These are phyloP conservation scores for Drosophila leonis DNA, from an alignment of 2,888 invertebrate genomes.

Conservation along the genomic window DNA sequence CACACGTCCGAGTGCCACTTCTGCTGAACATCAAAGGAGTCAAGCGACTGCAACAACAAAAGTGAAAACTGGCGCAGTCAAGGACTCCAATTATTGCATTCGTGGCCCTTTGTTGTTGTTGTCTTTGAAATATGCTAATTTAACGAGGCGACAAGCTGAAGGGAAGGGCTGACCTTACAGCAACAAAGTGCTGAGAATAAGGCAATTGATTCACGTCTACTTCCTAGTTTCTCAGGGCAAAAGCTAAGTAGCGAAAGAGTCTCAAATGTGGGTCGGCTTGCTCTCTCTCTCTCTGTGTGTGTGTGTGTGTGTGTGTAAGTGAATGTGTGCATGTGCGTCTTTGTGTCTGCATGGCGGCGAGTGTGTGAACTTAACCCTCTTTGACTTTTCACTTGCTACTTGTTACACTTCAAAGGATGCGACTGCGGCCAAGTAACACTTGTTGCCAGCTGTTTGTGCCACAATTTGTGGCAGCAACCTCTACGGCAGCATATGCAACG, in stretches of 20 bases:
- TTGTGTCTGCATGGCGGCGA: conserved; percentile 25
- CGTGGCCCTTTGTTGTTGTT: conserved; percentile 43
- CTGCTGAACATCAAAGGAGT: conserved; percentile 80
- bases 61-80: conserved; percentile 73
- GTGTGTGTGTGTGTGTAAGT: conserved; percentile 16
- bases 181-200: conserved; percentile 36
- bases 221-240: conserved; percentile 58
- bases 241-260: conserved; percentile 20
- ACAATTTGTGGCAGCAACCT: conserved; percentile 39
- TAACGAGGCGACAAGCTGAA: conserved; percentile 20
- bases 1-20: conserved; percentile 76
- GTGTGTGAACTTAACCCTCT: conserved; percentile 71
- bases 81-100: conserved; percentile 80
- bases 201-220: conserved; percentile 78
- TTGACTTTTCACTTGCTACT: conserved; percentile 69
- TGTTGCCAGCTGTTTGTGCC: conserved; percentile 67
- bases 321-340: conserved; percentile 21
- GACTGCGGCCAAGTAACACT: conserved; percentile 54
- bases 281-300: neutral
- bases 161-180: conserved; percentile 26
- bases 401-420: conserved; percentile 74
- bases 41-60: conserved; percentile 64
- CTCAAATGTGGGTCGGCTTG: conserved; percentile 53
- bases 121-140: conserved; percentile 82
- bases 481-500: conserved; percentile 13